These are phyloP conservation scores for Eilema sororculum DNA, from an alignment of 2,888 invertebrate species.

Conservation along the genomic window DNA sequence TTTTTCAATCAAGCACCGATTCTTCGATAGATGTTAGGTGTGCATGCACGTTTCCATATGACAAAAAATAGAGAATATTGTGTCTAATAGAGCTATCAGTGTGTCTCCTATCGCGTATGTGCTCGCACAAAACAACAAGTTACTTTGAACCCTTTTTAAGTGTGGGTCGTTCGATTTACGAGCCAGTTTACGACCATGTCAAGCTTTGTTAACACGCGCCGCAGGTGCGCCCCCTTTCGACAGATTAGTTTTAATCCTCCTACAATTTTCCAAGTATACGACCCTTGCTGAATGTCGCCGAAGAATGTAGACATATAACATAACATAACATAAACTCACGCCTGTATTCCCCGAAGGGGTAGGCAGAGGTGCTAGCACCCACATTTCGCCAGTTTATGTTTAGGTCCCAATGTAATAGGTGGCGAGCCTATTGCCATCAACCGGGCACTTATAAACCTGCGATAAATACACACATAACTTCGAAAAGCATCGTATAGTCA, in stretches of 20 bases:
- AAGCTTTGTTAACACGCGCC: slow-evolving; percentile 59
- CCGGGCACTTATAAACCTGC: too few species aligned
- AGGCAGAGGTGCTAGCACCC: too few species aligned
- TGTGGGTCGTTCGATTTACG: slow-evolving; percentile 67
- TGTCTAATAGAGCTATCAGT: background rate
- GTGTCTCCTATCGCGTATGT: background rate
- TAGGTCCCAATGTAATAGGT: too few species aligned
- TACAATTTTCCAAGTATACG: slow-evolving; percentile 25
- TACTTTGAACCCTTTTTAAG: slow-evolving; percentile 58
- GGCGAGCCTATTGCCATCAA: too few species aligned
- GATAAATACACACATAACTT: too few species aligned
- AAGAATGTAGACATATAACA: background rate
- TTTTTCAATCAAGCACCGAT: too few species aligned
- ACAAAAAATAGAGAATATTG: background rate
- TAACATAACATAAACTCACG: too few species aligned
- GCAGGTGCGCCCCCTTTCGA: slow-evolving; percentile 63
- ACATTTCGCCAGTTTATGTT: too few species aligned
- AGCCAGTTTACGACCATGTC: slow-evolving; percentile 67
- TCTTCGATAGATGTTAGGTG: too few species aligned
- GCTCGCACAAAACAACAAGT: slow-evolving; percentile 41
- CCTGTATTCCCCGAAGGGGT: too few species aligned
- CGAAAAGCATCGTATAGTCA: too few species aligned
- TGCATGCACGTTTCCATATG: background rate
- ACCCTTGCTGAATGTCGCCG: background rate
- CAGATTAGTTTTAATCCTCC: slow-evolving; percentile 49